Conservation (phyloP, 2,113 vertebrate species). For the Hippocampus barbouri region DNA sequence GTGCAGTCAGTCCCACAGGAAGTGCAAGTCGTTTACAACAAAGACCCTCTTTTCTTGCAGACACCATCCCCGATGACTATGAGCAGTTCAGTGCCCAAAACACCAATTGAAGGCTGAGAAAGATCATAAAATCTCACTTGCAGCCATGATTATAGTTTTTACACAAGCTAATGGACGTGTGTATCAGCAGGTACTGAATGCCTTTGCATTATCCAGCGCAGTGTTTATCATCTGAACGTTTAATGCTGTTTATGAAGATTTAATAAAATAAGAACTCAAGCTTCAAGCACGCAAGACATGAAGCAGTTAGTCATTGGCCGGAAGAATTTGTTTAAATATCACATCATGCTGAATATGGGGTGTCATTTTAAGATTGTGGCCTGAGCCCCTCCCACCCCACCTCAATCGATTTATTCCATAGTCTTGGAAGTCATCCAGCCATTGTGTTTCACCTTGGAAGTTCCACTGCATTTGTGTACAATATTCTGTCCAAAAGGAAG, state of each 20-base stretch:
- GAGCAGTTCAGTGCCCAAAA: constrained; percentile 79
- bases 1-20: neutral
- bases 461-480: neutral
- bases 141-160: constrained; percentile 33
- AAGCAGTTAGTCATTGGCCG: neutral
- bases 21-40: neutral
- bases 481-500: neutral
- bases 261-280: neutral
- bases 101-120: constrained; percentile 49
- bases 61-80: constrained; percentile 91
- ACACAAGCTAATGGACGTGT: neutral
- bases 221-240: neutral
- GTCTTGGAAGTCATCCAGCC: neutral
- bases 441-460: neutral
- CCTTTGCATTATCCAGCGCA: constrained; percentile 2
- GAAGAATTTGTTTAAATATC: neutral
- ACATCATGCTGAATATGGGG: neutral
- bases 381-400: no score
- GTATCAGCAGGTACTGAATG: constrained; percentile 17
- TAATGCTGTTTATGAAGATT: neutral
- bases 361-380: no score
- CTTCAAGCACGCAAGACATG: neutral
- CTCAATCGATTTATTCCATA: neutral
- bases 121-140: neutral
- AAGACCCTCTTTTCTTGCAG: constrained; percentile 65